Base-by-base conservation (phyloP, 23 tunicate genomes). In the Ascidia mentula region DNA sequence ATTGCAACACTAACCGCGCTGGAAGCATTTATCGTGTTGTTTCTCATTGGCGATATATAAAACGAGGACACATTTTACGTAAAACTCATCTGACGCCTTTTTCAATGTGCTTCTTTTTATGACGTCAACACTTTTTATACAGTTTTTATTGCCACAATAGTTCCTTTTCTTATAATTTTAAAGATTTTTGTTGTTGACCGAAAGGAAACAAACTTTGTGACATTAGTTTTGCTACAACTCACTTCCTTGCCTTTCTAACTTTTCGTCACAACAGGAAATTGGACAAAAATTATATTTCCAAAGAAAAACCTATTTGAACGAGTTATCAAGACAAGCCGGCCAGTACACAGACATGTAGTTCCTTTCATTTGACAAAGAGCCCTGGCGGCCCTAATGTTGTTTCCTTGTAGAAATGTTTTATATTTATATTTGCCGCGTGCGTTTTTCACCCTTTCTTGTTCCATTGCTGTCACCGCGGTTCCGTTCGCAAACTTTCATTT, bases 1-100 rank as follows among this genome's bases (percentile, higher is more conserved):
- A 3, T 53, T 53, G 65, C 65, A 53, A 53, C 65, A 53, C 65
- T 53, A 53, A 53, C 65, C 65, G 65, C 65, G 65, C 65, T 53
- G 65, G 65, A 26, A 53, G 65, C 65, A 5, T 20, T 5, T 20
- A 28, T 53, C 65, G 65, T 53, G 65, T 53, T 53, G 65, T 53
- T 26, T n/a, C n/a, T n/a, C n/a, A n/a, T n/a, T n/a, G n/a, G n/a
- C n/a, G n/a, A n/a, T n/a, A n/a, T n/a, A n/a, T n/a, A n/a, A n/a
- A n/a, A n/a, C n/a, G n/a, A n/a, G n/a, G n/a, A n/a, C n/a, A n/a
- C n/a, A n/a, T n/a, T n/a, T n/a, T n/a, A n/a, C n/a, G n/a, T n/a
- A n/a, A n/a, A n/a, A n/a, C 13, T 5, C 13, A 53, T 53, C 24
- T 53, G 7, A 20, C 24, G 22, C 13, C 28, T 53, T 26, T 53